Percentiles rank a stretch among this genome's conserved stretches.
phyloP scores from a whole-genome alignment of 2,113 vertebrate species.

The Salvelinus fontinalis region DNA sequence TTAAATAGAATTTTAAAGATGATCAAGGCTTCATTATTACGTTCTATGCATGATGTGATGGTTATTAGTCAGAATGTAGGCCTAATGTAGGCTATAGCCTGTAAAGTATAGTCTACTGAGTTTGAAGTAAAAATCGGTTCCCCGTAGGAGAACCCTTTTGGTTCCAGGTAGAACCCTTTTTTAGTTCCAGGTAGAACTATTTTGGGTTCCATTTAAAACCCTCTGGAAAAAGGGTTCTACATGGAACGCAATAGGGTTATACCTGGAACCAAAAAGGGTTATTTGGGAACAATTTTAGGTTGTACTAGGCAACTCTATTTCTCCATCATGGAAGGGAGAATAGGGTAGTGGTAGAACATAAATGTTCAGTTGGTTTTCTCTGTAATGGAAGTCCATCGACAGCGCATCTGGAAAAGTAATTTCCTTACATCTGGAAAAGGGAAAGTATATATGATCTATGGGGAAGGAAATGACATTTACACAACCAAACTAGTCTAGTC shows the following conservation, averaged over 20 bases:
- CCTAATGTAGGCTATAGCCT: too few relatives aligned
- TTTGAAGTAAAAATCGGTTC: too few relatives aligned
- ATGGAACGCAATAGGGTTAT: not conserved
- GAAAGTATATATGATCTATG: constrained; percentile 21
- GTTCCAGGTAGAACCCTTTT: too few relatives aligned
- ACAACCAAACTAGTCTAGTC: constrained; percentile 27
- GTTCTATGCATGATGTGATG: too few relatives aligned
- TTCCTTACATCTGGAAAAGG: constrained; percentile 41
- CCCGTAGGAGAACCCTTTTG: too few relatives aligned
- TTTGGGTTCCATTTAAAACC: too few relatives aligned
- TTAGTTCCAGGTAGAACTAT: too few relatives aligned
- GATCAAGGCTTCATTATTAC: not conserved
- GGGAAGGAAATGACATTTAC: constrained; percentile 39
- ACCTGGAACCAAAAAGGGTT: not conserved
- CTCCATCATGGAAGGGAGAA: too few relatives aligned
- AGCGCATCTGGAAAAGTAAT: constrained; percentile 54
- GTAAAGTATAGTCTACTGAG: too few relatives aligned
- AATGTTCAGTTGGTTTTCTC: not conserved
- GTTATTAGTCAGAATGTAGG: too few relatives aligned
- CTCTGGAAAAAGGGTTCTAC: too few relatives aligned
- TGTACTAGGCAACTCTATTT: not conserved
- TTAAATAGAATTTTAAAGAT: too few relatives aligned
- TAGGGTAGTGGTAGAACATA: constrained; percentile 9
- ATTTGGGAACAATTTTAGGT: not conserved
- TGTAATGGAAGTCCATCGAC: not conserved